Evolutionary conservation across 2,888 invertebrate genomes (phyloP), one percentile per base, ranked within the genome.

Genomic region (Anaspis maculata): DNA sequence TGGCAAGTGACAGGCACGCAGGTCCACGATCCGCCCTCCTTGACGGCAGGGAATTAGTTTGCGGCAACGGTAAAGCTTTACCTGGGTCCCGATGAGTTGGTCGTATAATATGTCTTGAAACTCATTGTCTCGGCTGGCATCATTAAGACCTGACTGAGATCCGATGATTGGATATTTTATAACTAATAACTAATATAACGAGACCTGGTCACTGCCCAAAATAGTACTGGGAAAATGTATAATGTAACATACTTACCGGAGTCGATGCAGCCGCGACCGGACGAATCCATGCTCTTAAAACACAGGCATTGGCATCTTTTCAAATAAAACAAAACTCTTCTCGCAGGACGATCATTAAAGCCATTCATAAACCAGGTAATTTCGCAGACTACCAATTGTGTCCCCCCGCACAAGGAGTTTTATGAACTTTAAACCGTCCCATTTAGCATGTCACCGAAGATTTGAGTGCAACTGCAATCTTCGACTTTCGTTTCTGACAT

Each of bases 1-100:
- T 64, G 64, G 64, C 64, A 62, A 63, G 64, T 64, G 62, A 64
- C 63, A 64, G 62, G 62, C 62, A 62, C 59, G 61, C 62, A 60
- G 59, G 61, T 58, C 63, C 59, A 58, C 51, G 60, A 57, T 58
- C 62, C 58, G 58, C 59, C 59, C 56, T 62, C 56, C 60, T 54
- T 56, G 59, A 59, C 59, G 59, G 59, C 54, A 52, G 56, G 57
- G 61, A 64, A 57, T 57, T 56, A 55, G 55, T 56, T 54, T 56
- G 57, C 57, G 56, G 57, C 57, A 56, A 45, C 51, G 49, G 51
- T 51, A 55, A 54, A 56, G 44, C 53, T 52, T 51, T 53, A 52
- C 52, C 49, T 55, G 54, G 50, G 48, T 47, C 48, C 48, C 51
- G 49, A 46, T 53, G 46, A 49, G 42, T 50, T 51, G 46, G 42